A percentile compares a stretch with the other conserved stretches of the same genome.
Conservation (phyloP, 2,888 invertebrate genomes). For the Malthinus seriepunctatus region DNA sequence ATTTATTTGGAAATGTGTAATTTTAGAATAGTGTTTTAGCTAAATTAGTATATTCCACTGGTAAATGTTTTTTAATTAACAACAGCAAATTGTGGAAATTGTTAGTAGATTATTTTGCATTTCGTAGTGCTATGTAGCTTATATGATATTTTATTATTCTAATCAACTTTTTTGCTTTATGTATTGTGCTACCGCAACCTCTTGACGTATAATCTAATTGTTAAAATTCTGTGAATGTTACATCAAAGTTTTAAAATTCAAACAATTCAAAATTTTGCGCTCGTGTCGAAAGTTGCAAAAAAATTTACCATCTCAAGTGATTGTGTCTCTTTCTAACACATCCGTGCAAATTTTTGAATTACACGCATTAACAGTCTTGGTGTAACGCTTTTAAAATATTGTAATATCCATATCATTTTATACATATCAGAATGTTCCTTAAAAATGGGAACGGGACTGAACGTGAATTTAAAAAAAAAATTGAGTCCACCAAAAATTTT, state of each 20-base stretch:
- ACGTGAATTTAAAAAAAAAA: conserved; percentile 6
- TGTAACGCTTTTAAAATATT: conserved; percentile 11
- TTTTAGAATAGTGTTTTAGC: not conserved
- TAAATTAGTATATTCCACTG: not conserved
- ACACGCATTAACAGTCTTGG: conserved; percentile 1
- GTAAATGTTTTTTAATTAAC: not conserved
- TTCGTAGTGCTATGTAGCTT: conserved; percentile 14
- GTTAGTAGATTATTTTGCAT: conserved; percentile 13
- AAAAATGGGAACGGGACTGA: conserved; percentile 32
- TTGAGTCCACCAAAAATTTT: conserved; percentile 37
- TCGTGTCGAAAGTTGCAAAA: not conserved
- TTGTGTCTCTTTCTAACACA: conserved; percentile 46
- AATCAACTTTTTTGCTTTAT: conserved; percentile 10
- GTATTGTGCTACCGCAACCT: conserved; percentile 27
- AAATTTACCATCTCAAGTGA: conserved; percentile 36
- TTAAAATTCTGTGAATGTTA: conserved; percentile 8
- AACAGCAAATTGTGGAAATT: not conserved
- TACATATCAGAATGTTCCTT: conserved; percentile 46
- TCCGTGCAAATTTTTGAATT: conserved; percentile 14
- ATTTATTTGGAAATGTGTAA: conserved; percentile 18
- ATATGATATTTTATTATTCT: conserved; percentile 12
- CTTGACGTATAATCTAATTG: conserved; percentile 12
- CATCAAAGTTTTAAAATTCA: conserved; percentile 5
- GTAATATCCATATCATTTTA: conserved; percentile 31
- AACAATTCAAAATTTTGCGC: not conserved